A percentile compares a stretch with the other conserved stretches of the same genome.
These are phyloP conservation scores for Amyelois transitella DNA, from an alignment of 1,140 invertebrate species.

Conservation along the genomic window DNA sequence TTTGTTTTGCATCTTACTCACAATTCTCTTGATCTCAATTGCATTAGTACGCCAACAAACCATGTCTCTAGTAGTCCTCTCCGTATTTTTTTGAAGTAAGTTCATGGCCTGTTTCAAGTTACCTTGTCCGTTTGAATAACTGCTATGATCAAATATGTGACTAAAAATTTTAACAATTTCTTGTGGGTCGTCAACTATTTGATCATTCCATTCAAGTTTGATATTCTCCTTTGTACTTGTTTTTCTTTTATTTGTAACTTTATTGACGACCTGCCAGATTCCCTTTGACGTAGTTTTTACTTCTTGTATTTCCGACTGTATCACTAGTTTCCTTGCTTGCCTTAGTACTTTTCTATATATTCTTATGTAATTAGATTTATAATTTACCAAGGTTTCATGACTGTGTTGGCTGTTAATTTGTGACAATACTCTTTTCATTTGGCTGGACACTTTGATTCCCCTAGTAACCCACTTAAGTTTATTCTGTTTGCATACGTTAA, in stretches of 20 bases:
- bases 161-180: neutral
- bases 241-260: slow-evolving; percentile 8
- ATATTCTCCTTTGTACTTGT: neutral
- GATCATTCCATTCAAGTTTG: slow-evolving; percentile 4
- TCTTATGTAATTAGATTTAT: slow-evolving; percentile 3
- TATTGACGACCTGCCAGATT: slow-evolving; percentile 12
- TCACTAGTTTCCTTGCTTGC: neutral
- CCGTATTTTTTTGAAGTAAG: neutral
- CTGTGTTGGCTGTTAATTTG: neutral
- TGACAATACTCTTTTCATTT: slow-evolving; percentile 11
- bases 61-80: neutral
- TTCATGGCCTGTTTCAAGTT: neutral
- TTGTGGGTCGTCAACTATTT: neutral
- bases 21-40: neutral
- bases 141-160: neutral
- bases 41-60: neutral
- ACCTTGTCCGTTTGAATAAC: neutral
- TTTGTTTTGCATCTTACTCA: slow-evolving; percentile 6
- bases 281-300: slow-evolving; percentile 1
- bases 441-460: slow-evolving; percentile 10
- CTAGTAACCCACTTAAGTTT: no score
- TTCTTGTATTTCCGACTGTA: slow-evolving; percentile 1
- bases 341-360: slow-evolving; percentile 9
- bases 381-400: neutral
- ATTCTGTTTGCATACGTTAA: neutral